Evolutionary conservation across 2,888 invertebrate genomes (phyloP).

Genomic region (Listrodromus nycthemerus): DNA sequence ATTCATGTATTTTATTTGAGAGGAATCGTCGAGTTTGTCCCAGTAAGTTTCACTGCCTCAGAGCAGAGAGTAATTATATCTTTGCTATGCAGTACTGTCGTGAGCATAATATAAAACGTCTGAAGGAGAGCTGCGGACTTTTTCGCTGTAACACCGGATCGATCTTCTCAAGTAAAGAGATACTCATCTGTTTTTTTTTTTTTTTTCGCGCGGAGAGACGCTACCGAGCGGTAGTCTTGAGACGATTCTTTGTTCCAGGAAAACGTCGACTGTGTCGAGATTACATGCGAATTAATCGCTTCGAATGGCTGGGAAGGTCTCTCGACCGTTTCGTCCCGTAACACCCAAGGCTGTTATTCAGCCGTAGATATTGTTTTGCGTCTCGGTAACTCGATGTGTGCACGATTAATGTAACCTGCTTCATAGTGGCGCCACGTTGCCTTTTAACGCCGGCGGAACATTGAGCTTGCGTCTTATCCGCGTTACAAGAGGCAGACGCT

Average conservation of each 20-base stretch:
- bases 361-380: neutral
- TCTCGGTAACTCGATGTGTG: no score
- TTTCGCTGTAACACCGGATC: slow-evolving; percentile 12
- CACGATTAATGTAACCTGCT: neutral
- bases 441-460: slow-evolving; percentile 20
- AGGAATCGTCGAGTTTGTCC: slow-evolving; percentile 3
- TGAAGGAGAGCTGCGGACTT: neutral
- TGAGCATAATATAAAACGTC: no score
- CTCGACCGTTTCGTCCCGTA: neutral
- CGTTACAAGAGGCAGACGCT: slow-evolving; percentile 57
- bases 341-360: neutral
- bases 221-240: neutral
- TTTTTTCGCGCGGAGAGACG: neutral
- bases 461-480: slow-evolving; percentile 48
- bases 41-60: neutral
- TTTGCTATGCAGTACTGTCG: neutral
- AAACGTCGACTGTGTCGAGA: neutral
- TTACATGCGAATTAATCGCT: neutral
- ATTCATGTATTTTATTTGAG: neutral
- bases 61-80: neutral
- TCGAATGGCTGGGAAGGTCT: neutral
- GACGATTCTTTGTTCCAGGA: neutral
- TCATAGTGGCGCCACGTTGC: neutral
- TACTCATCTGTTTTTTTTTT: neutral
- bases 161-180: slow-evolving; percentile 38